A percentile compares a stretch with the other conserved stretches of the same genome.
phyloP scores from a whole-genome alignment of 2,113 vertebrate genomes.

The Scatophagus argus region DNA sequence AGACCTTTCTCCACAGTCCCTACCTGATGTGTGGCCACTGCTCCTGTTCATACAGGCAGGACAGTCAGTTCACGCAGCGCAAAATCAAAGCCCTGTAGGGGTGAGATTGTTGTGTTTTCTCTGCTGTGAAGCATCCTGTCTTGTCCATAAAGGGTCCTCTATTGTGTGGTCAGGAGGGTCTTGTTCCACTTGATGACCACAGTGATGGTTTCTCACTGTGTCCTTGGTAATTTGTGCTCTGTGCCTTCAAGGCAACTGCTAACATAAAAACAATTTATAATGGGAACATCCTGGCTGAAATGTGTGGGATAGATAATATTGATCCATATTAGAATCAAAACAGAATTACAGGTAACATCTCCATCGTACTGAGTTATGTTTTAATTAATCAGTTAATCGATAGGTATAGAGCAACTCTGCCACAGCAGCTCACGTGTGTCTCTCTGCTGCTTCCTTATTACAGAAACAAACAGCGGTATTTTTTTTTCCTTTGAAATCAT shows the following conservation, averaged over 20 bases:
- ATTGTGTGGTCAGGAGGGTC: constrained; percentile 45
- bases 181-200: constrained; percentile 39
- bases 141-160: constrained; percentile 36
- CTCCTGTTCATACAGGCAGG: constrained; percentile 46
- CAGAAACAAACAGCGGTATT: too few relatives aligned
- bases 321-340: constrained; percentile 6
- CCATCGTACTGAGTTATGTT: too few relatives aligned
- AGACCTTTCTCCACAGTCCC: constrained; percentile 46
- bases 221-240: constrained; percentile 21
- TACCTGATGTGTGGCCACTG: constrained; percentile 69
- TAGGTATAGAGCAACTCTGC: too few relatives aligned
- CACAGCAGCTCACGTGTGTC: too few relatives aligned
- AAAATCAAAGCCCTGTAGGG: constrained; percentile 57
- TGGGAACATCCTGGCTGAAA: constrained; percentile 11
- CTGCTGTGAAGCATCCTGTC: constrained; percentile 41
- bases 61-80: constrained; percentile 59
- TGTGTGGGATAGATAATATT: neutral
- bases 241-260: constrained; percentile 16
- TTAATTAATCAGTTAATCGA: constrained; percentile 6
- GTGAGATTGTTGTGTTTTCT: constrained; percentile 42
- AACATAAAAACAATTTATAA: constrained; percentile 18
- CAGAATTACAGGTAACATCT: neutral
- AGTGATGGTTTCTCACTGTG: constrained; percentile 25
- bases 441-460: too few relatives aligned
- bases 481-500: too few relatives aligned